Percentiles rank a stretch among this genome's conserved stretches.
Conservation (phyloP, 2,888 invertebrate genomes). For the Globia sparganii region DNA sequence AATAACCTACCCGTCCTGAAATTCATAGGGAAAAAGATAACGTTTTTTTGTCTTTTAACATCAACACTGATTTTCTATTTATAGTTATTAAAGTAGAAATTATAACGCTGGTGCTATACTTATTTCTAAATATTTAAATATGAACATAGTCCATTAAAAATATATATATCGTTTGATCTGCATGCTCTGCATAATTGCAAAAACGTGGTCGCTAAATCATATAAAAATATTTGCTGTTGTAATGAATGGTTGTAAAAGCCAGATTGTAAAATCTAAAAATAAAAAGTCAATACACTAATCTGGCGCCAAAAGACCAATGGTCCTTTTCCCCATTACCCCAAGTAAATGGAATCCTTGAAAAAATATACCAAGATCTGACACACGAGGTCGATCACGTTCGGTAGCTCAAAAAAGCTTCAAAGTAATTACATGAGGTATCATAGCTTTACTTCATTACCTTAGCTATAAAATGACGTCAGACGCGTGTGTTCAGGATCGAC, state of each 20-base stretch:
- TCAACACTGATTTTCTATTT: not conserved
- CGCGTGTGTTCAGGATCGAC: constrained; percentile 82
- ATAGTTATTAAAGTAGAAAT: not conserved
- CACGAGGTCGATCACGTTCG: constrained; percentile 81
- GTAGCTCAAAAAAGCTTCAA: constrained; percentile 70
- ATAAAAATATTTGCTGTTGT: not conserved
- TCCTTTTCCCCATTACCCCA: constrained; percentile 63
- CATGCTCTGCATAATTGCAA: not conserved
- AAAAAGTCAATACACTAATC: not conserved
- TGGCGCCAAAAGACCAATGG: constrained; percentile 41
- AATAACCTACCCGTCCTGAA: not conserved
- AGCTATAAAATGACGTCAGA: constrained; percentile 81
- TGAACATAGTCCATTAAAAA: not conserved
- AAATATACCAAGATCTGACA: constrained; percentile 75
- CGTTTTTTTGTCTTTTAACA: not conserved
- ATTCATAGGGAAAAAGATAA: not conserved
- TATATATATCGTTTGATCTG: not conserved
- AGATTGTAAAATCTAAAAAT: not conserved
- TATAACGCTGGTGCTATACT: not conserved
- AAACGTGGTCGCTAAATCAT: too few species aligned
- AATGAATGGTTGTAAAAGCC: not conserved
- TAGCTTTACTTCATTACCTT: constrained; percentile 75
- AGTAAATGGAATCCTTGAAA: constrained; percentile 80
- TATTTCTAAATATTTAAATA: not conserved
- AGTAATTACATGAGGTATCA: constrained; percentile 83